Evolutionary conservation across 2,888 invertebrate genomes (phyloP), one percentile per base, ranked within the genome.

Genomic region (Pyrrhia umbra): DNA sequence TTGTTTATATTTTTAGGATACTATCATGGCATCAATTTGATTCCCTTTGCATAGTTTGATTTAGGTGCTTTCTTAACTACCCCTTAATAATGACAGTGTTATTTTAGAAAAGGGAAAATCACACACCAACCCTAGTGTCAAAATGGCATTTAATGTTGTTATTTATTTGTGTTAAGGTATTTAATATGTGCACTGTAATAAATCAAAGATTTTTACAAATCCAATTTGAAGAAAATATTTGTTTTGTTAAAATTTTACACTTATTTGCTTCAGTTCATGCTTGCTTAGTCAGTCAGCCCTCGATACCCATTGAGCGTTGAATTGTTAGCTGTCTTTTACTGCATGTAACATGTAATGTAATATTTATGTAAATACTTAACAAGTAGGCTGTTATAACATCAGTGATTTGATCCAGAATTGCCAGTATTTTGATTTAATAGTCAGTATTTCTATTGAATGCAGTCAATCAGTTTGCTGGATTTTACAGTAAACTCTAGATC

Each of bases 251-350:
- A 59, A 47, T 61, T 64, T 58, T 82, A 42, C 70, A 65, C 70
- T 81, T 85, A 56, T 27, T 63, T 68, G 71, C 83, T 86, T 86
- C 88, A 83, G 82, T 85, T 82, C 54, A 66, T 75, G 57, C 70
- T 70, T 73, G 78, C 79, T 72, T 77, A 75, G 75, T 74, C 54
- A 82, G 85, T 81, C 84, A 82, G 87, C 67, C 83, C 87, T 83
- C 85, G 80, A 85, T 86, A 84, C 64, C 77, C 75, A 86, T 63
- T 86, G 71, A 71, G 77, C 80, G 80, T 84, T 81, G 66, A 71
- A 75, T 57, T 69, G 51, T 25, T 65, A 37, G 55, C 56, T 64
- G 39, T 46, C 57, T 56, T 45, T 43, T 51, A 59, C 20, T 34
- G 34, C n/a, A 46, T 20, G 56, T 65, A 47, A 49, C 54, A 51